Evolutionary conservation across 2,888 invertebrate species (phyloP), one percentile per base, ranked within the genome.

Genomic region (Ypsolopha sequella): DNA sequence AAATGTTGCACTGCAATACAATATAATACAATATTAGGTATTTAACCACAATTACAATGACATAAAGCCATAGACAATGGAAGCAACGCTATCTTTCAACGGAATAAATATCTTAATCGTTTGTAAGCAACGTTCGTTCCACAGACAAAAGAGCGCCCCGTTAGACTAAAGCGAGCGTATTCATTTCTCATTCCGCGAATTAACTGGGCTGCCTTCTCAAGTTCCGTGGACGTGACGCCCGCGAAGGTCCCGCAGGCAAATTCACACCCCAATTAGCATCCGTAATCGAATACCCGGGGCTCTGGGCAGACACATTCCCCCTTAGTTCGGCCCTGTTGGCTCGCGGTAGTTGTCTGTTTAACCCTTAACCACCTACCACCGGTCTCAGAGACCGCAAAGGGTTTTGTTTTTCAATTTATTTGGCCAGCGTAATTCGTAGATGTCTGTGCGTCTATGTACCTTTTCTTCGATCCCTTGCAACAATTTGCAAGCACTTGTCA

Each of bases 211-310:
- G 39, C 39, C 39, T 39, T 10, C 39, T 11, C 11, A 39, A 39
- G 43, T 44, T 24, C 43, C 45, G 8, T 45, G 11, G 8, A 45
- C 56, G 55, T 59, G 59, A 63, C 61, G 60, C 36, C 36, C 13
- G 36, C 38, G 14, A 13, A 60, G 58, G 58, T 56, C 65, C 62
- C 60, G 56, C 63, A 62, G 64, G 64, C 67, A 63, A 70, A 70
- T 73, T 75, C 68, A 63, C 73, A 71, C 70, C 68, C 72, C 73
- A 70, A 74, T 75, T 75, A 75, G 65, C 56, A 59, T 51, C 56
- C 59, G 63, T 63, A 67, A 70, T 72, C 70, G 65, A 68, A 68
- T 64, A 59, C 58, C 60, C 55, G 54, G 50, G 58, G 56, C n/a
- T 6, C 36, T 6, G 35, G 13, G 2, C n/a, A n/a, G 7, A 36